These are phyloP conservation scores for Danaus melanippus DNA, from an alignment of 1,140 invertebrate genomes.

Conservation along the genomic window DNA sequence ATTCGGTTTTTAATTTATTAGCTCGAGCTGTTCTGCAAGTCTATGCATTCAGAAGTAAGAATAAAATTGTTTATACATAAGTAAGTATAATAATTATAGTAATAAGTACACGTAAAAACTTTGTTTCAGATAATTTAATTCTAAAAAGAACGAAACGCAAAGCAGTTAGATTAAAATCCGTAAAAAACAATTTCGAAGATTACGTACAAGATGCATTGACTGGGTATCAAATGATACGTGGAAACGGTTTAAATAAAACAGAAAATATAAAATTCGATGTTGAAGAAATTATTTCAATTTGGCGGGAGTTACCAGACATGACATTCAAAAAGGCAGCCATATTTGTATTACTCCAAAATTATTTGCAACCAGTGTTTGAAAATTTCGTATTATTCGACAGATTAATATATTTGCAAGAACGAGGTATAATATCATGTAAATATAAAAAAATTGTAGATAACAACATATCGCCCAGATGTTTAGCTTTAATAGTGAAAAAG, in stretches of 20 bases:
- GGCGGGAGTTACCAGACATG: conserved; percentile 42
- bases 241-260: conserved; percentile 5
- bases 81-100: conserved; percentile 5
- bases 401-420: conserved; percentile 75
- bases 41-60: conserved; percentile 73
- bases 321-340: conserved; percentile 63
- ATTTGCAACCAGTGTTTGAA: conserved; percentile 75
- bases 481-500: conserved; percentile 69
- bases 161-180: conserved; percentile 69
- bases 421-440: conserved; percentile 58
- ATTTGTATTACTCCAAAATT: conserved; percentile 50
- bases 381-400: conserved; percentile 79
- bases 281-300: conserved; percentile 39
- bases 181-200: conserved; percentile 64
- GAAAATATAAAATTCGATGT: conserved; percentile 19
- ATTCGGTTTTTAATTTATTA: conserved; percentile 73
- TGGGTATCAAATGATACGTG: conserved; percentile 35
- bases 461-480: conserved; percentile 74
- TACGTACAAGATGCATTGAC: conserved; percentile 66
- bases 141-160: conserved; percentile 74
- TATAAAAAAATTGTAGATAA: conserved; percentile 74
- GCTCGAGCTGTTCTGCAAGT: conserved; percentile 75
- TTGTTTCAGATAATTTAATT: conserved; percentile 69
- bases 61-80: background rate
- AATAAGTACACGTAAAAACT: background rate